phyloP scores from a whole-genome alignment of 2,888 invertebrate species.

The Idaea straminata region DNA sequence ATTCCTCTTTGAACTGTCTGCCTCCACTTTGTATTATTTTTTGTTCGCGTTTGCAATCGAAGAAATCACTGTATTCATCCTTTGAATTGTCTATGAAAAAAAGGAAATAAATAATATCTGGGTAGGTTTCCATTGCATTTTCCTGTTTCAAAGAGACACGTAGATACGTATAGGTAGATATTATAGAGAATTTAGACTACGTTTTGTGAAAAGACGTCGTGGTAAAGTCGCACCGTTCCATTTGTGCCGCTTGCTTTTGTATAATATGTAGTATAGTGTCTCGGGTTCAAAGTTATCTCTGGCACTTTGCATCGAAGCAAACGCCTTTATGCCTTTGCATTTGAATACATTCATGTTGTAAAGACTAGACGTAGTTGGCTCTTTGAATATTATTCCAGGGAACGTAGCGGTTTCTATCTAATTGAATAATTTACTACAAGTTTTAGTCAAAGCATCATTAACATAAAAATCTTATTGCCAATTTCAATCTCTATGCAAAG shows the following conservation, averaged over 20 bases:
- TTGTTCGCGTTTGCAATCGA: constrained; percentile 36
- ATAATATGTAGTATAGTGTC: constrained; percentile 37
- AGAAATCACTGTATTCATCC: constrained; percentile 37
- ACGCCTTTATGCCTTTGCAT: constrained; percentile 37
- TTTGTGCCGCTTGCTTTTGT: constrained; percentile 47
- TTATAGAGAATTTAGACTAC: constrained; percentile 28
- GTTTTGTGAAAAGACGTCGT: constrained; percentile 17
- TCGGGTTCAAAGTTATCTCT: constrained; percentile 50
- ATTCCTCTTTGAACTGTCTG: constrained; percentile 27
- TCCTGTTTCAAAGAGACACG: constrained; percentile 33
- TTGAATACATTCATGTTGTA: constrained; percentile 30
- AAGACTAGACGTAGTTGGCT: constrained; percentile 6
- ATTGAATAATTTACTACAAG: background rate
- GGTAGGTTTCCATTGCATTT: constrained; percentile 26
- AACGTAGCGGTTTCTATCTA: background rate
- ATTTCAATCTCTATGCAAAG: no score
- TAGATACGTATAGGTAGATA: constrained; percentile 12
- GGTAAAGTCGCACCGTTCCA: constrained; percentile 41
- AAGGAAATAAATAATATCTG: constrained; percentile 43
- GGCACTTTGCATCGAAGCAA: constrained; percentile 38
- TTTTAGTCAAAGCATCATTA: no score
- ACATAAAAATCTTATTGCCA: no score
- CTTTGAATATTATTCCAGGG: constrained; percentile 10
- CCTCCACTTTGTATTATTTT: constrained; percentile 30
- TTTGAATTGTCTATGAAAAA: constrained; percentile 44